Base-by-base conservation (phyloP, 2,888 invertebrate species). In the Alloplasta piceator region DNA sequence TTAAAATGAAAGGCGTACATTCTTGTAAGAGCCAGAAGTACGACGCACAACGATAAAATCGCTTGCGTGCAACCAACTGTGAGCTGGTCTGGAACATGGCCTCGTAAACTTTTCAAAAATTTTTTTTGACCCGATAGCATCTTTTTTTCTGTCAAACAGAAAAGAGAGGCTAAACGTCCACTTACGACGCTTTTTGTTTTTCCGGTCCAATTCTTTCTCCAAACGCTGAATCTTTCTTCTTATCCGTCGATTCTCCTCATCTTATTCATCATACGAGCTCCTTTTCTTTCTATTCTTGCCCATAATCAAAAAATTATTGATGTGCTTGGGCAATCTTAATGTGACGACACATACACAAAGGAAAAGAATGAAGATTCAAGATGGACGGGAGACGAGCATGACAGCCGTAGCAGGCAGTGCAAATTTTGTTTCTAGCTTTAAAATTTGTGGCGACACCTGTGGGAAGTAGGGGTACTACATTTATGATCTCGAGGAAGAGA, bases 31-130 rank as follows among this genome's bases (percentile, higher is more conserved):
- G 71, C 71, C 70, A 58, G 16, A 73, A 61, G 60, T 48, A 73
- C 73, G 36, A 78, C 67, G 61, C 72, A 66, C 43, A 41, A 41
- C 78, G 72, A 78, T 78, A 78, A 72, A 78, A 78, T 78, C 78
- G 52, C 26, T 52, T 66, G 55, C 74, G 63, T 60, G 52, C 63
- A 78, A 72, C 58, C 60, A 61, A 26, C 67, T 58, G 41, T 16
- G 38, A 74, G 64, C 12, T 68, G 68, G 68, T n/a, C 55, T 7
- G 63, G 68, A 70, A 77, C 48, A 50, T 16, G 39, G 39, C 36
- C 14, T 66, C 50, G 61, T 48, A 41, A 60, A 64, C 36, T 70
- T 64, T 70, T 70, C 26, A 71, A 77, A 61, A 70, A 70, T 58
- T 46, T 56, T 64, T n/a, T 14, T 9, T 55, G 58, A n/a, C 41